Evolutionary conservation across 2,113 vertebrate genomes (phyloP).

Genomic region (human): GRCh38 chr2:67283501-67284000

Average conservation of each 20-base stretch:
- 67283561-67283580: not conserved
- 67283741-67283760: constrained; percentile 72
- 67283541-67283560: not conserved
- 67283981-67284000: constrained; percentile 80
- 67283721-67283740: constrained; percentile 71
- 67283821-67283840: constrained; percentile 80
- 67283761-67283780: constrained; percentile 75
- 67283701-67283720: constrained; percentile 61
- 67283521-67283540: not conserved
- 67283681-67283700: constrained; percentile 45
- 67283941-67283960: constrained; percentile 83
- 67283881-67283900: constrained; percentile 64
- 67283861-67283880: constrained; percentile 82
- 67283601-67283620: constrained; percentile 28
- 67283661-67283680: constrained; percentile 24
- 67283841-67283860: constrained; percentile 83
- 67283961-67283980: constrained; percentile 83
- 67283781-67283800: constrained; percentile 73
- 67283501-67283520: constrained; percentile 2
- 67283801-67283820: constrained; percentile 77
- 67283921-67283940: constrained; percentile 84
- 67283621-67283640: constrained; percentile 53
- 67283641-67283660: constrained; percentile 62
- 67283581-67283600: constrained; percentile 53
- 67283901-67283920: constrained; percentile 81